Conservation (phyloP, 2,888 invertebrate genomes). For the Drosophila meridionalis region DNA sequence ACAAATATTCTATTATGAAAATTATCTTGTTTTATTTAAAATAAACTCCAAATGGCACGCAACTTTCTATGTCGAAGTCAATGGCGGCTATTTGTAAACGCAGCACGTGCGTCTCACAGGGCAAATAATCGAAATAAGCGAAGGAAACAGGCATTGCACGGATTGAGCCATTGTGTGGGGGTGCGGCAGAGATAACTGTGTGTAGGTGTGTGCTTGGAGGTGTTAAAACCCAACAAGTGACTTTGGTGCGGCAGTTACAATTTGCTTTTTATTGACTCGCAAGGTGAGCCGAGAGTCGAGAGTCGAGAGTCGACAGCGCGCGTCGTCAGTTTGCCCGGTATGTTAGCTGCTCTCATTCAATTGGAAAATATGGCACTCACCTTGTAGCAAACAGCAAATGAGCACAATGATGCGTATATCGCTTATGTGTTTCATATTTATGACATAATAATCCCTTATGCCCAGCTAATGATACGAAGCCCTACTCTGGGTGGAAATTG, state of each 20-base stretch:
- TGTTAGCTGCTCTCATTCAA: neutral
- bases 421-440: slow-evolving; percentile 84
- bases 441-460: slow-evolving; percentile 79
- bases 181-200: slow-evolving; percentile 11
- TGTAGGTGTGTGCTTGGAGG: slow-evolving; percentile 43
- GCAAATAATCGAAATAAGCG: slow-evolving; percentile 66
- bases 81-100: slow-evolving; percentile 65
- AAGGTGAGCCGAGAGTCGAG: slow-evolving; percentile 41
- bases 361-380: slow-evolving; percentile 68
- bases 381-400: slow-evolving; percentile 81
- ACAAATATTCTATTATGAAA: slow-evolving; percentile 58
- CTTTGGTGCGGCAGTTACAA: slow-evolving; percentile 75
- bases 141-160: slow-evolving; percentile 37
- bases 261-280: slow-evolving; percentile 77
- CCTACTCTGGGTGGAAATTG: slow-evolving; percentile 26
- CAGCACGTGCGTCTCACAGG: slow-evolving; percentile 51
- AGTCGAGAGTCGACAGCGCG: slow-evolving; percentile 12
- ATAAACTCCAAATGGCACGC: slow-evolving; percentile 44
- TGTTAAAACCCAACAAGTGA: slow-evolving; percentile 77
- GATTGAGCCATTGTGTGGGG: neutral
- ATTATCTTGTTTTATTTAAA: slow-evolving; percentile 66
- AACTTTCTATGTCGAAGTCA: slow-evolving; percentile 8
- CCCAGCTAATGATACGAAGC: slow-evolving; percentile 46
- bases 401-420: slow-evolving; percentile 83
- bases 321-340: neutral